phyloP scores from a whole-genome alignment of 2,797 vertebrate genomes.

The Vipera latastei region DNA sequence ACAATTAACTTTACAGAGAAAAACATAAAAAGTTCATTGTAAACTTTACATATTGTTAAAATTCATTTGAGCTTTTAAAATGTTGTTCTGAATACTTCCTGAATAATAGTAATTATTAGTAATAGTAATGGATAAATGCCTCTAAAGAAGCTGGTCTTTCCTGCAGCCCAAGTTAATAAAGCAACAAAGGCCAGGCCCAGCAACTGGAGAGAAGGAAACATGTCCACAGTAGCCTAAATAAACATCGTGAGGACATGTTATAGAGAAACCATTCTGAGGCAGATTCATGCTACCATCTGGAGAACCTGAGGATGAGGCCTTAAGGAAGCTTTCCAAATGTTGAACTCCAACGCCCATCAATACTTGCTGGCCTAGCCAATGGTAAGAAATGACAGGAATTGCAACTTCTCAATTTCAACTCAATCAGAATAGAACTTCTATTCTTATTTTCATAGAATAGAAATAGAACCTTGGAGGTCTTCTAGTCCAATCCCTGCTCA shows the following conservation, averaged over 20 bases:
- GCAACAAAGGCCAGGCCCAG: background rate
- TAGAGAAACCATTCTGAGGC: background rate
- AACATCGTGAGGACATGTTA: background rate
- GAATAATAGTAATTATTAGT: no score
- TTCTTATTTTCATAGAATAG: no score
- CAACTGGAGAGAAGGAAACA: background rate
- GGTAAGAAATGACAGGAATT: background rate
- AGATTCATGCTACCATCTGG: background rate
- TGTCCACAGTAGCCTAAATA: background rate
- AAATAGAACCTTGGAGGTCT: background rate
- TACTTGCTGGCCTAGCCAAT: background rate
- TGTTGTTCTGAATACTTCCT: slow-evolving; percentile 7
- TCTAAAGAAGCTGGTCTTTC: background rate
- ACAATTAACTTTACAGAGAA: slow-evolving; percentile 39
- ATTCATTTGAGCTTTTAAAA: slow-evolving; percentile 8
- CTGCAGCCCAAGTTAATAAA: background rate
- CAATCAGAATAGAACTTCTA: background rate
- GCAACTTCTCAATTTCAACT: background rate
- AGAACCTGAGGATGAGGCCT: background rate
- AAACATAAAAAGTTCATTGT: slow-evolving; percentile 58
- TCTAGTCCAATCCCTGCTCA: background rate
- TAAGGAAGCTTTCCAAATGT: background rate
- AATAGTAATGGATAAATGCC: background rate
- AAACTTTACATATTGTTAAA: slow-evolving; percentile 41
- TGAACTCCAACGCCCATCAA: background rate